A percentile compares a stretch with the other conserved stretches of the same genome.
Conservation (phyloP, 2,797 vertebrate genomes). For the Pseudochirops cupreus region DNA sequence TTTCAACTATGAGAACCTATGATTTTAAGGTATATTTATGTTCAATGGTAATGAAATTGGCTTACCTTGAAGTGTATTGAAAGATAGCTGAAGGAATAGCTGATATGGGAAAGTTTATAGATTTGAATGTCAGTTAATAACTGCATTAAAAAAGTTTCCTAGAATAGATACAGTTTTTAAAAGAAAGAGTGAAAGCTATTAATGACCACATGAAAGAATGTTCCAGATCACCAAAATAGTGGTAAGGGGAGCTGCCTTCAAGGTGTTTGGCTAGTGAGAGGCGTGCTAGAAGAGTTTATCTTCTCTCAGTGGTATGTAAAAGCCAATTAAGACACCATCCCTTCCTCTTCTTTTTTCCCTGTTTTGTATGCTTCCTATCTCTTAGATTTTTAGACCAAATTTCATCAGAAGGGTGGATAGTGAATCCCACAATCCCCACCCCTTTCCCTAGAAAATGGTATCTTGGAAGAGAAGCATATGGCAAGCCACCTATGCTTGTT, state of each 20-base stretch:
- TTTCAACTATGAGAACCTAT: neutral
- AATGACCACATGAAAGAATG: neutral
- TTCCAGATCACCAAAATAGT: neutral
- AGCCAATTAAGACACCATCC: neutral
- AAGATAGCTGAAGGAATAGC: neutral
- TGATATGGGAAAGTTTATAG: neutral
- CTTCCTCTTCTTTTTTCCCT: neutral
- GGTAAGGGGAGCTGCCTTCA: neutral
- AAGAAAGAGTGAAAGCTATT: neutral
- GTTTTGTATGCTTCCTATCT: neutral
- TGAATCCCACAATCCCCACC: neutral
- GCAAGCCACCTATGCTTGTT: neutral
- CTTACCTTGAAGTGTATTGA: neutral
- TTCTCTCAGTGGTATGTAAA: neutral
- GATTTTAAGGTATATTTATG: neutral
- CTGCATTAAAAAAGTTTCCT: neutral
- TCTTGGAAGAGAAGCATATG: neutral
- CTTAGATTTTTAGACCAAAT: neutral
- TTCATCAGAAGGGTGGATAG: neutral
- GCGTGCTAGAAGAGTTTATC: neutral
- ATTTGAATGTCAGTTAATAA: no score
- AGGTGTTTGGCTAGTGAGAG: neutral
- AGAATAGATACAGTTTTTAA: neutral
- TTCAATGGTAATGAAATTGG: neutral
- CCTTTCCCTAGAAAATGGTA: neutral